These are phyloP conservation scores for Pseudopodoces humilis DNA, from an alignment of 2,113 vertebrate genomes.

Conservation along the genomic window DNA sequence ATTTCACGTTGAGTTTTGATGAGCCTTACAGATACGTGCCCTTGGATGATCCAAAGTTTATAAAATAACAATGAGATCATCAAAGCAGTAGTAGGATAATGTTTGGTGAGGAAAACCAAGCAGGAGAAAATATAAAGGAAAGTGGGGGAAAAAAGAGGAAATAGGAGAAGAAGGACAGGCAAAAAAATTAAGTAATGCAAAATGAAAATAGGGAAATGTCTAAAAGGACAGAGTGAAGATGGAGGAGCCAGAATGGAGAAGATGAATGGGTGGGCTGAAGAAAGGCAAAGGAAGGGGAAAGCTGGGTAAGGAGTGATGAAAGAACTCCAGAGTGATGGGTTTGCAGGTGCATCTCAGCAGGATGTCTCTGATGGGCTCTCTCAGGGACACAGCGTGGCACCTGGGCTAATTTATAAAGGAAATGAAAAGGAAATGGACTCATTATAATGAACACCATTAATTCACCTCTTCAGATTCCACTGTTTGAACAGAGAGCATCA, in stretches of 20 bases:
- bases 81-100: background rate
- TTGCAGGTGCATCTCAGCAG: slow-evolving; percentile 74
- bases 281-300: slow-evolving; percentile 16
- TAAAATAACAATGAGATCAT: background rate
- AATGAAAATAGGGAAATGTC: background rate
- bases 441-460: slow-evolving; percentile 77
- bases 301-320: background rate
- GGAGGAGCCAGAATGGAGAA: background rate
- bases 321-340: slow-evolving; percentile 17
- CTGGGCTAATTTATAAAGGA: slow-evolving; percentile 76
- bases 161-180: background rate
- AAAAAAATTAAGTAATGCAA: background rate
- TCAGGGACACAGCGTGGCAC: slow-evolving; percentile 70
- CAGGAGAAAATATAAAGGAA: background rate
- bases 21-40: background rate
- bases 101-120: background rate
- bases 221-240: background rate
- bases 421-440: slow-evolving; percentile 79
- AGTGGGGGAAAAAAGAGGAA: accelerated
- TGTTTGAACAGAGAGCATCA: slow-evolving; percentile 74
- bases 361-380: slow-evolving; percentile 55
- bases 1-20: background rate
- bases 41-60: background rate
- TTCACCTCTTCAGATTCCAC: slow-evolving; percentile 71
- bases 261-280: background rate